These are phyloP conservation scores for Plotosus lineatus DNA, from an alignment of 2,113 vertebrate species.

Conservation along the genomic window DNA sequence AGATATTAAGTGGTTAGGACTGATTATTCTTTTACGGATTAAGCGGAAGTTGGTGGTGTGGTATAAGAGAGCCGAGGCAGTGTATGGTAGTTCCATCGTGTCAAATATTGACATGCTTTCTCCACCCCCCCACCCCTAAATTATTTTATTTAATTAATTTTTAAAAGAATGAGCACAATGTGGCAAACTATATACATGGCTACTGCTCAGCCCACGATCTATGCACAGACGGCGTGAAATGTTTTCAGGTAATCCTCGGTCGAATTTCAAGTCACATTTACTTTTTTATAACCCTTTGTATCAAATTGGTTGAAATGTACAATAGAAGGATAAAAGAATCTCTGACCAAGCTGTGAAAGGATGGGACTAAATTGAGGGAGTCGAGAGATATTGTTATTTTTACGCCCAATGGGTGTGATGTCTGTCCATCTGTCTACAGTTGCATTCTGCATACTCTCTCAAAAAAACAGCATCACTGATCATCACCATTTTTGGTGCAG, in stretches of 20 bases:
- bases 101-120: not conserved
- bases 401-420: no score
- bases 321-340: not conserved
- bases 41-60: not conserved
- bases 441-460: no score
- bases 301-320: not conserved
- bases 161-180: slow-evolving; percentile 10
- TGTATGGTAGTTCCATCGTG: not conserved
- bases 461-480: no score
- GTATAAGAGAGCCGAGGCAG: not conserved
- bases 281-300: not conserved
- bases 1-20: slow-evolving; percentile 31
- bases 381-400: not conserved
- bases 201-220: slow-evolving; percentile 36
- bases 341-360: not conserved
- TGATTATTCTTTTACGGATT: slow-evolving; percentile 24
- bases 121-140: no score
- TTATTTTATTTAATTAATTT: no score
- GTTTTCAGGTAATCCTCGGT: slow-evolving; percentile 16
- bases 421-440: no score
- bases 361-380: slow-evolving; percentile 25
- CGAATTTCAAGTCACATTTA: not conserved
- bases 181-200: not conserved
- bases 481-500: no score
- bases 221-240: slow-evolving; percentile 38